Evolutionary conservation across 1,140 invertebrate genomes (phyloP).

Genomic region (Paralvinella palmiformis): DNA sequence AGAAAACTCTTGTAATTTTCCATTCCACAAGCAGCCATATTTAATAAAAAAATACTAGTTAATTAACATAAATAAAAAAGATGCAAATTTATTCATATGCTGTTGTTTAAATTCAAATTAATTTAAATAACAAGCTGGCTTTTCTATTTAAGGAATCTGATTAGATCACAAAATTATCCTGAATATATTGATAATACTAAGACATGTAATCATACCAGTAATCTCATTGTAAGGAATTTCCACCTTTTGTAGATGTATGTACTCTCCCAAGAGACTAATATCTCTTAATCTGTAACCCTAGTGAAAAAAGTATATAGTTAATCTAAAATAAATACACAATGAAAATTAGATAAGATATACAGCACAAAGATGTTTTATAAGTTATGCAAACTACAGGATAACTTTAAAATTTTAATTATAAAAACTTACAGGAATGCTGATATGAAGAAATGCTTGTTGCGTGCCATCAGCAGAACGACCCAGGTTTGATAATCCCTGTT

Average conservation of each 20-base stretch:
- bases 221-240: slow-evolving; percentile 47
- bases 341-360: too few relatives aligned
- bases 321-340: neutral
- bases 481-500: slow-evolving; percentile 41
- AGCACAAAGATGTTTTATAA: too few relatives aligned
- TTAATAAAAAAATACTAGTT: too few relatives aligned
- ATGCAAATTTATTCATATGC: too few relatives aligned
- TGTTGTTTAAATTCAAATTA: too few relatives aligned
- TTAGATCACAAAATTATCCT: neutral
- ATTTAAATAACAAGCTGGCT: neutral
- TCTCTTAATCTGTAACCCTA: slow-evolving; percentile 42
- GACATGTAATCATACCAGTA: slow-evolving; percentile 30
- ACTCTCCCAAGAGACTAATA: slow-evolving; percentile 34
- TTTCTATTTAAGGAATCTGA: too few relatives aligned
- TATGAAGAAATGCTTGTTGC: slow-evolving; percentile 43
- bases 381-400: too few relatives aligned
- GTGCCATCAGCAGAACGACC: slow-evolving; percentile 45
- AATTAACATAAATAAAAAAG: too few relatives aligned
- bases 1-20: too few relatives aligned
- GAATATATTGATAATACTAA: neutral
- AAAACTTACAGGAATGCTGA: slow-evolving; percentile 38
- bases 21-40: too few relatives aligned
- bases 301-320: slow-evolving; percentile 16
- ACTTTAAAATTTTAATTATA: neutral
- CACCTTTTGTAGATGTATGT: slow-evolving; percentile 43